phyloP scores from a whole-genome alignment of 2,113 vertebrate species.

The Opisthocomus hoazin region DNA sequence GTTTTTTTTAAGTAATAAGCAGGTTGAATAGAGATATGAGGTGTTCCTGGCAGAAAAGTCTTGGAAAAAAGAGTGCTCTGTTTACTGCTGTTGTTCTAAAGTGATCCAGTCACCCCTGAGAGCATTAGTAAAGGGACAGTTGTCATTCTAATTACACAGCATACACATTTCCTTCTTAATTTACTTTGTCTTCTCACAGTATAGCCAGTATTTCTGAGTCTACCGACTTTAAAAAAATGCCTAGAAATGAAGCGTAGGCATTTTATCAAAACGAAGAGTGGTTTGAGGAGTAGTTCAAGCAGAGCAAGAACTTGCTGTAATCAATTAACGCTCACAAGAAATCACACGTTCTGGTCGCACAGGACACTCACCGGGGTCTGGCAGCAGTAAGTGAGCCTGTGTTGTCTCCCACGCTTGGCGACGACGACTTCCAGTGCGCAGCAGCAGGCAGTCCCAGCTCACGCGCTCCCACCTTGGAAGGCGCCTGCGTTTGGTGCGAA shows the following conservation, averaged over 20 bases:
- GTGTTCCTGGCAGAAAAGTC: not conserved
- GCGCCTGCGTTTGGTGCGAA: not conserved
- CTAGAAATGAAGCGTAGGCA: not conserved
- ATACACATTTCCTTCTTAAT: not conserved
- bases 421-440: not conserved
- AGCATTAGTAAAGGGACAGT: not conserved
- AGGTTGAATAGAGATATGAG: not conserved
- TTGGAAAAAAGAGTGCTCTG: not conserved
- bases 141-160: not conserved
- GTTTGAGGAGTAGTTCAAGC: not conserved
- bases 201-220: not conserved
- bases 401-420: not conserved
- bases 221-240: not conserved
- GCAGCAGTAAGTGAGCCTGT: not conserved
- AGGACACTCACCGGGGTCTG: not conserved
- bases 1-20: conserved; percentile 39
- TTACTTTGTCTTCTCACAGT: not conserved
- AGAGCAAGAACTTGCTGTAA: not conserved
- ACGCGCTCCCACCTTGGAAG: not conserved
- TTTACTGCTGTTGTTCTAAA: not conserved
- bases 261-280: not conserved
- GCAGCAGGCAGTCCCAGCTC: accelerated
- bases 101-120: not conserved
- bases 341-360: not conserved
- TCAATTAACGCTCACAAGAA: not conserved